A percentile compares a stretch with the other conserved stretches of the same genome.
Evolutionary conservation across 1,140 invertebrate genomes (phyloP).

Genomic region (Andrena cerasifolii): DNA sequence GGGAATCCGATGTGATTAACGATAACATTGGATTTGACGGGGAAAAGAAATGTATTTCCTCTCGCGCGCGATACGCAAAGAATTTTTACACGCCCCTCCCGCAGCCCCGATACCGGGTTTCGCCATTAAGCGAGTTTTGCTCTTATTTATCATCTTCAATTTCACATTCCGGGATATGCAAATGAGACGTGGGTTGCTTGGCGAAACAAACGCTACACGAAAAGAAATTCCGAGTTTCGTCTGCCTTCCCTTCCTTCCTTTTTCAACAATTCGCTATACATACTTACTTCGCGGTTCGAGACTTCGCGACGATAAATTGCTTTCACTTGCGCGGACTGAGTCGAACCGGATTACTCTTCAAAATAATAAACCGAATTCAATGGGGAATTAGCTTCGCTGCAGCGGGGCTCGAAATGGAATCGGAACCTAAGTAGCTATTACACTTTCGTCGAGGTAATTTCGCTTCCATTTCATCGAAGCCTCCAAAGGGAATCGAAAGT

Average conservation of each 20-base stretch:
- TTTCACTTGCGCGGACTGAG: slow-evolving; percentile 5
- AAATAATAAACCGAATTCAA: background rate
- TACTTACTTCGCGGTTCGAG: slow-evolving; percentile 1
- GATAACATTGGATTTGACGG: slow-evolving; percentile 48
- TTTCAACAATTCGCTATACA: slow-evolving; percentile 25
- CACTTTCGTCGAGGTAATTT: background rate
- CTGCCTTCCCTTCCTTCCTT: background rate
- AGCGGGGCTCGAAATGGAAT: background rate
- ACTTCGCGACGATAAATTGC: slow-evolving; percentile 14
- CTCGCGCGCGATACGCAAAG: slow-evolving; percentile 6
- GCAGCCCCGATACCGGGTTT: slow-evolving; percentile 18
- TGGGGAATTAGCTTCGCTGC: background rate
- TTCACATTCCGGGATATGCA: slow-evolving; percentile 49
- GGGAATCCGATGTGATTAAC: slow-evolving; percentile 53
- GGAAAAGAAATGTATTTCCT: slow-evolving; percentile 35
- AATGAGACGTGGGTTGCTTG: slow-evolving; percentile 25
- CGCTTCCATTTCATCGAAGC: background rate
- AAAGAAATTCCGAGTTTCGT: slow-evolving; percentile 12
- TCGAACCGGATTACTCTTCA: background rate
- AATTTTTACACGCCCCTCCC: slow-evolving; percentile 31
- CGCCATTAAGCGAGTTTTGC: slow-evolving; percentile 44
- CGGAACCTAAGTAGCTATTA: background rate
- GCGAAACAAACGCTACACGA: slow-evolving; percentile 29
- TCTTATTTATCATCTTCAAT: slow-evolving; percentile 49
- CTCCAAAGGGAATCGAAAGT: background rate